phyloP scores from a whole-genome alignment of 2,113 vertebrate genomes.

The Cromileptes altivelis region DNA sequence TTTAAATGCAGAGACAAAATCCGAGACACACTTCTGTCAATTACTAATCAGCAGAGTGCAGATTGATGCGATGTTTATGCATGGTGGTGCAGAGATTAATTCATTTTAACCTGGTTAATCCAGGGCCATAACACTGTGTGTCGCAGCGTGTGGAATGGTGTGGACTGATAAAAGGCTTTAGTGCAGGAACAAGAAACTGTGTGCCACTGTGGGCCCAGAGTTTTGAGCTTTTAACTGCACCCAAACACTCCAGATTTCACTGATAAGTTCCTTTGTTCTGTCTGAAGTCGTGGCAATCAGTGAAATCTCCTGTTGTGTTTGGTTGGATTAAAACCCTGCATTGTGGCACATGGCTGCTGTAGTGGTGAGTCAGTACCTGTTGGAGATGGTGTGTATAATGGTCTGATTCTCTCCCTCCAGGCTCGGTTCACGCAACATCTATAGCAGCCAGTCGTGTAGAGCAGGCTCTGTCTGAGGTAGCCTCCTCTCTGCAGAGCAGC shows the following conservation, averaged over 20 bases:
- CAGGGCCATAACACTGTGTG: constrained; percentile 54
- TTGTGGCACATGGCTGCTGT: constrained; percentile 40
- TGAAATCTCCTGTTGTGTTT: constrained; percentile 38
- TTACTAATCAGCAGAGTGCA: constrained; percentile 58
- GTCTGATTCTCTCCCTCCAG: constrained; percentile 73
- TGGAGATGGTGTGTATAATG: not conserved
- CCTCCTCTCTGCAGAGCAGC: constrained; percentile 97
- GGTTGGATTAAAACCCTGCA: constrained; percentile 37
- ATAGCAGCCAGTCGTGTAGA: constrained; percentile 98
- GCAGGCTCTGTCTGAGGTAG: constrained; percentile 96
- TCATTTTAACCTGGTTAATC: constrained; percentile 46
- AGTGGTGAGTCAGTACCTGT: not conserved
- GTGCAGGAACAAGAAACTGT: constrained; percentile 22
- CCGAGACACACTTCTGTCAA: constrained; percentile 11
- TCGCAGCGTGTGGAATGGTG: constrained; percentile 51
- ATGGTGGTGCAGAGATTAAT: constrained; percentile 44
- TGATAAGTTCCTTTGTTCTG: not conserved
- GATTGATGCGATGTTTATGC: constrained; percentile 58
- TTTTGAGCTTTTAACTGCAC: constrained; percentile 36
- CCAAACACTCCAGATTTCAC: constrained; percentile 35
- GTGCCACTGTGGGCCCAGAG: constrained; percentile 33
- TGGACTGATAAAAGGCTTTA: constrained; percentile 42
- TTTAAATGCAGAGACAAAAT: not conserved
- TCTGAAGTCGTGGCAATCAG: not conserved
- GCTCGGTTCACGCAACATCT: constrained; percentile 96